A percentile compares a stretch with the other conserved stretches of the same genome.
These are phyloP conservation scores for Lepidothrix coronata DNA, from an alignment of 2,113 vertebrate genomes.

Conservation along the genomic window DNA sequence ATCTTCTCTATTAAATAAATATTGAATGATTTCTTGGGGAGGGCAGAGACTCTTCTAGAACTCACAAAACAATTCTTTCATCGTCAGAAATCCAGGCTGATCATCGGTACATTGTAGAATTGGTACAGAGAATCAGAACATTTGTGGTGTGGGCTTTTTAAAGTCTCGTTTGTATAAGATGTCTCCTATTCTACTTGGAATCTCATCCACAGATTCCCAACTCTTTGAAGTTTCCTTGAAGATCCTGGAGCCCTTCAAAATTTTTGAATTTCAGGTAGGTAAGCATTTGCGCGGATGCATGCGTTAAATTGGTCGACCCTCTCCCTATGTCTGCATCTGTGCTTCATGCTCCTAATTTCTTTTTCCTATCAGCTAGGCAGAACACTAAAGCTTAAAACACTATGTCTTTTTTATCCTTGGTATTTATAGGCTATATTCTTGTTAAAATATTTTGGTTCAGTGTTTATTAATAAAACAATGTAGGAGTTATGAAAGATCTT, in stretches of 20 bases:
- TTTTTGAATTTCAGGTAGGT: constrained; percentile 75
- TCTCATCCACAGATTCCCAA: constrained; percentile 69
- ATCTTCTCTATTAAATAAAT: background rate
- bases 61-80: background rate
- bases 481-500: background rate
- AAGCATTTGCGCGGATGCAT: constrained; percentile 69
- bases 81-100: background rate
- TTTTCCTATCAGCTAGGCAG: constrained; percentile 37
- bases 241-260: constrained; percentile 70
- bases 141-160: background rate
- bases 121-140: background rate
- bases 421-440: background rate
- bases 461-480: background rate
- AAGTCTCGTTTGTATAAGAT: constrained; percentile 55
- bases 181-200: constrained; percentile 69
- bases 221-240: constrained; percentile 72
- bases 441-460: background rate
- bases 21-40: background rate
- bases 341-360: constrained; percentile 64
- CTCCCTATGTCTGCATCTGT: constrained; percentile 71
- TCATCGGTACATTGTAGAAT: background rate
- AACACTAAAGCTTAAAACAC: background rate
- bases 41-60: background rate
- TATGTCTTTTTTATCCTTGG: background rate
- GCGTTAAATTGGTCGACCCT: constrained; percentile 72